Evolutionary conservation across 2,888 invertebrate species (phyloP).

Genomic region (Pachliopta kotzebuea): DNA sequence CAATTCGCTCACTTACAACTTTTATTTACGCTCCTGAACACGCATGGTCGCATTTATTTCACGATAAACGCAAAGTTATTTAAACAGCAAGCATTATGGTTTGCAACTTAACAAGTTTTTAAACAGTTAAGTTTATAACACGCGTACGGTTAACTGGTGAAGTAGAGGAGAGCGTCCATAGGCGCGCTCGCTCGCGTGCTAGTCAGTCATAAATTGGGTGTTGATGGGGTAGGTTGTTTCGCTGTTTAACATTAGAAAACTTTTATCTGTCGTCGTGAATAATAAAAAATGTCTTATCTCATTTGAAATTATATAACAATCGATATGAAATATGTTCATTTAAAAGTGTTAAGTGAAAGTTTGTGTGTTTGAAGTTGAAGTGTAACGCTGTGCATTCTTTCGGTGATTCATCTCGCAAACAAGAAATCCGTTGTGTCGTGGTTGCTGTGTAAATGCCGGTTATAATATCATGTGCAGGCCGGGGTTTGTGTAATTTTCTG

Average conservation of each 20-base stretch:
- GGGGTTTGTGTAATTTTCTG: constrained; percentile 28
- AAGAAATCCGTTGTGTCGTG: constrained; percentile 67
- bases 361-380: constrained; percentile 48
- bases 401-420: constrained; percentile 74
- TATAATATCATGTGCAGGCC: constrained; percentile 56
- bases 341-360: constrained; percentile 48
- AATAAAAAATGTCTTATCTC: constrained; percentile 41
- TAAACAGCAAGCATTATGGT: constrained; percentile 49
- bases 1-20: constrained; percentile 55
- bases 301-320: constrained; percentile 11
- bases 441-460: constrained; percentile 44
- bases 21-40: constrained; percentile 58
- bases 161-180: constrained; percentile 59
- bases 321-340: constrained; percentile 33
- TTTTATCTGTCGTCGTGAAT: constrained; percentile 60
- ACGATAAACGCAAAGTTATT: constrained; percentile 50
- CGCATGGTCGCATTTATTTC: constrained; percentile 56
- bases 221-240: constrained; percentile 50
- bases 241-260: constrained; percentile 53
- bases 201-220: constrained; percentile 57
- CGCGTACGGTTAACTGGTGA: constrained; percentile 52
- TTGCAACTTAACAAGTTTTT: constrained; percentile 51
- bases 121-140: constrained; percentile 60
- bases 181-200: constrained; percentile 46
- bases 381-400: constrained; percentile 66